Conservation (phyloP, 2,113 vertebrate genomes). For the Hucho hucho region DNA sequence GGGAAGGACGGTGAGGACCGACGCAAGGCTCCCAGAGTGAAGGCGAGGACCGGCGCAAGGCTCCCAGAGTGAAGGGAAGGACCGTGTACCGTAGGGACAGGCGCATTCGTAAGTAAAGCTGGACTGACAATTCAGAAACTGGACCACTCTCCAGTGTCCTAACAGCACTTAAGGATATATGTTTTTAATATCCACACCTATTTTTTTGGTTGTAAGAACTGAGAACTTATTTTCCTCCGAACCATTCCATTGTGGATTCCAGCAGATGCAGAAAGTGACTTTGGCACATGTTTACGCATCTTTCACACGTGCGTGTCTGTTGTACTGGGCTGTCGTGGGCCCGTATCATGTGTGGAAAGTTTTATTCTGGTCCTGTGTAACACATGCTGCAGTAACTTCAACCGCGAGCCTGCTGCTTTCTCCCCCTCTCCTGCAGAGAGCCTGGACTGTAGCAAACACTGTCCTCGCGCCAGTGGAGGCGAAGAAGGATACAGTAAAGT, state of each 20-base stretch:
- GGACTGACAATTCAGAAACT: constrained; percentile 34
- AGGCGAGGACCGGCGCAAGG: constrained; percentile 26
- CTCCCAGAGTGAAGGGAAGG: constrained; percentile 23
- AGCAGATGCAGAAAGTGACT: constrained; percentile 5
- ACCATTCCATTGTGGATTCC: constrained; percentile 39
- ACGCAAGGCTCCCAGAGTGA: constrained; percentile 26
- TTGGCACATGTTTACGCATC: constrained; percentile 36
- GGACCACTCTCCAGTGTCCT: constrained; percentile 26
- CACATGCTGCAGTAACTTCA: constrained; percentile 46
- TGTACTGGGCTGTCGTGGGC: constrained; percentile 11
- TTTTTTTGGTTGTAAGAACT: constrained; percentile 26
- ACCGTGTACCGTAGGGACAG: constrained; percentile 18
- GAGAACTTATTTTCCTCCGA: constrained; percentile 30
- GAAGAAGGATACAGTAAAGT: constrained; percentile 51
- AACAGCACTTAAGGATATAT: constrained; percentile 6
- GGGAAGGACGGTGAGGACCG: constrained; percentile 26
- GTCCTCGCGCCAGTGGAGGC: constrained; percentile 10
- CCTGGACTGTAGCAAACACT: constrained; percentile 26
- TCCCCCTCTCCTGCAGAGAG: background rate
- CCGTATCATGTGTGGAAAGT: constrained; percentile 39
- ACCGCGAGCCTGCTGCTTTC: constrained; percentile 9
- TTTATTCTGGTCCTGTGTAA: constrained; percentile 24
- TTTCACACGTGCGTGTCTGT: constrained; percentile 14
- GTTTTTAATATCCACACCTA: background rate
- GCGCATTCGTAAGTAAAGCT: constrained; percentile 34